phyloP scores from a whole-genome alignment of 2,797 vertebrate genomes.

The Acipenser ruthenus region DNA sequence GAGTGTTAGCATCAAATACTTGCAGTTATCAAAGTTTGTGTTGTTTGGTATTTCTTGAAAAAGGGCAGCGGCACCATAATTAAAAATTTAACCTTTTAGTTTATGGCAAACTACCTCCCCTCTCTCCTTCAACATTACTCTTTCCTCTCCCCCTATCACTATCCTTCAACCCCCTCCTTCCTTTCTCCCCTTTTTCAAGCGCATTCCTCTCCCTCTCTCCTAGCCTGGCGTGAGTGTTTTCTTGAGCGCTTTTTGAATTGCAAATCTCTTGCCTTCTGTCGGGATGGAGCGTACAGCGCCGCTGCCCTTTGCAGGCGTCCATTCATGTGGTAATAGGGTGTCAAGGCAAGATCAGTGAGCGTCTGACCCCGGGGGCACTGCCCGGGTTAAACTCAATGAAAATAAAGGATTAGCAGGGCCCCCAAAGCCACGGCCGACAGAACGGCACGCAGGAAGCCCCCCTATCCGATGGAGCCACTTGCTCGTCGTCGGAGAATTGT shows the following conservation, averaged over 20 bases:
- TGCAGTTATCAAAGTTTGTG: no score
- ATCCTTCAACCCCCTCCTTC: no score
- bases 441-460: conserved; percentile 7
- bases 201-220: conserved; percentile 34
- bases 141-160: no score
- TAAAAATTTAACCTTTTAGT: no score
- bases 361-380: conserved; percentile 8
- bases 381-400: conserved; percentile 15
- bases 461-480: conserved; percentile 2
- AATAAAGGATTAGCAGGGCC: conserved; percentile 7
- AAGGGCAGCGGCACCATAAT: no score
- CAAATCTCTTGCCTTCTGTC: conserved; percentile 71
- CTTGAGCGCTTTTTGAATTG: conserved; percentile 62
- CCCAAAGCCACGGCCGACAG: conserved; percentile 2
- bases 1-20: no score
- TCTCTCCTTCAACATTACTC: no score
- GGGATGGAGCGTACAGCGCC: conserved; percentile 46
- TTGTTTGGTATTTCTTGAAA: no score
- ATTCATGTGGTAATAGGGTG: conserved; percentile 76
- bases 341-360: conserved; percentile 29
- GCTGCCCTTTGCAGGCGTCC: conserved; percentile 48
- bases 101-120: no score
- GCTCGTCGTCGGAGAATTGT: conserved; percentile 8
- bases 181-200: no score
- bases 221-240: conserved; percentile 52